Percentiles rank a stretch among this genome's conserved stretches.
Conservation (phyloP, 2,888 invertebrate species). For the Phengaris alcon region DNA sequence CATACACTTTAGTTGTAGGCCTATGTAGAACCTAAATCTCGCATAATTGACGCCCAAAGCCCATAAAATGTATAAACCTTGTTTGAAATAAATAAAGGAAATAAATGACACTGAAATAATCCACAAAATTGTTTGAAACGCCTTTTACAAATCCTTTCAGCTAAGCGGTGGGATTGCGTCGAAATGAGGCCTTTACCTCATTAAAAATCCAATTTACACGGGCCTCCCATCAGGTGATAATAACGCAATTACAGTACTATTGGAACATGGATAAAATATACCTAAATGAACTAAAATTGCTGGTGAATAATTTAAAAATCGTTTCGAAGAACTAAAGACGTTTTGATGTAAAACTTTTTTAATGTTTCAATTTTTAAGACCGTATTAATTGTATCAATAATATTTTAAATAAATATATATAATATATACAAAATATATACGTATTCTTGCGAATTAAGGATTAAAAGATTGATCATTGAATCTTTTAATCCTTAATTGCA, state of each 20-base stretch:
- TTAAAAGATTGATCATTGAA: no score
- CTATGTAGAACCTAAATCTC: background rate
- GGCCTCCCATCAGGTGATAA: conserved; percentile 71
- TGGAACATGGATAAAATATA: conserved; percentile 11
- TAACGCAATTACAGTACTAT: conserved; percentile 66
- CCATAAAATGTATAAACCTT: background rate
- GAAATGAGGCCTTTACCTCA: conserved; percentile 68
- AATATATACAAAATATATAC: no score
- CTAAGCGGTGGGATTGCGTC: conserved; percentile 52
- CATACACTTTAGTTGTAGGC: no score
- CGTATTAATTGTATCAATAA: no score
- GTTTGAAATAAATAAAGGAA: background rate
- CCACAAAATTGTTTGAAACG: conserved; percentile 25
- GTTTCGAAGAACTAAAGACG: background rate
- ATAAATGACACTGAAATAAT: conserved; percentile 35
- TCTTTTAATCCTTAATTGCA: no score
- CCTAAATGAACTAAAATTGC: background rate
- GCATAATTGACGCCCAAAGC: background rate
- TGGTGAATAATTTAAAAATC: background rate
- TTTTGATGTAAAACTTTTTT: background rate
- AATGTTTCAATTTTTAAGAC: no score
- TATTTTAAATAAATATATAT: no score
- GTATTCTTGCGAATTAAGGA: no score
- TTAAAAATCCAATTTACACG: conserved; percentile 70
- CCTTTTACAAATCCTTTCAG: conserved; percentile 7